Percentiles rank a stretch among this genome's conserved stretches.
phyloP scores from a whole-genome alignment of 2,888 invertebrate species.

The Apodemia duryi region DNA sequence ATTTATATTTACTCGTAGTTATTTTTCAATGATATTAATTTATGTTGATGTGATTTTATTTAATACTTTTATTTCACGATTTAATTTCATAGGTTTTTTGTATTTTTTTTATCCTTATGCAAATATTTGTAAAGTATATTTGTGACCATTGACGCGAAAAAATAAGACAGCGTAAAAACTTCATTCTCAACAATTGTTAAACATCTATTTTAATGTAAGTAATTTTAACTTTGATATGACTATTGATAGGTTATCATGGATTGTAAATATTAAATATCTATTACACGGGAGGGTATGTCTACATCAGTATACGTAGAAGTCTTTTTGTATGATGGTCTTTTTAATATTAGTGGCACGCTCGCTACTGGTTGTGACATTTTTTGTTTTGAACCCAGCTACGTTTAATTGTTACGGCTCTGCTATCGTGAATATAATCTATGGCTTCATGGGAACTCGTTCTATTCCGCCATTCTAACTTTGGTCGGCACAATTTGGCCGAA shows the following conservation, averaged over 20 bases:
- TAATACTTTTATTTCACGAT: too few species aligned
- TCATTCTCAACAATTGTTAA: too few species aligned
- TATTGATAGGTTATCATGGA: too few species aligned
- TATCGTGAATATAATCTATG: slow-evolving; percentile 66
- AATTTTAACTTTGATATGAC: too few species aligned
- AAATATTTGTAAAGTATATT: too few species aligned
- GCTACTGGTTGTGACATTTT: slow-evolving; percentile 64
- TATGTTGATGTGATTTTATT: too few species aligned
- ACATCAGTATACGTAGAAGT: background rate
- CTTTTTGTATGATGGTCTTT: slow-evolving; percentile 50
- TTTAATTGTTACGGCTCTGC: slow-evolving; percentile 68
- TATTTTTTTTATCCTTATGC: too few species aligned
- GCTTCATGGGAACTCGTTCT: slow-evolving; percentile 65
- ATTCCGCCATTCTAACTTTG: slow-evolving; percentile 62
- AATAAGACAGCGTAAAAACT: too few species aligned
- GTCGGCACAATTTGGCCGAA: slow-evolving; percentile 54
- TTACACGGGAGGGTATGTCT: background rate
- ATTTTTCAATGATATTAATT: too few species aligned
- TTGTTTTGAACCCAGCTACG: slow-evolving; percentile 48
- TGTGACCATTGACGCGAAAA: too few species aligned
- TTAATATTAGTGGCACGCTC: slow-evolving; percentile 70
- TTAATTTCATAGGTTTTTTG: too few species aligned
- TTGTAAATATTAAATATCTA: slow-evolving; percentile 37
- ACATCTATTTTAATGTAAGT: slow-evolving; percentile 27
- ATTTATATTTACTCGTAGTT: too few species aligned